A percentile compares a stretch with the other conserved stretches of the same genome.
phyloP scores from a whole-genome alignment of 2,113 vertebrate species.

The Lipophrys pholis region DNA sequence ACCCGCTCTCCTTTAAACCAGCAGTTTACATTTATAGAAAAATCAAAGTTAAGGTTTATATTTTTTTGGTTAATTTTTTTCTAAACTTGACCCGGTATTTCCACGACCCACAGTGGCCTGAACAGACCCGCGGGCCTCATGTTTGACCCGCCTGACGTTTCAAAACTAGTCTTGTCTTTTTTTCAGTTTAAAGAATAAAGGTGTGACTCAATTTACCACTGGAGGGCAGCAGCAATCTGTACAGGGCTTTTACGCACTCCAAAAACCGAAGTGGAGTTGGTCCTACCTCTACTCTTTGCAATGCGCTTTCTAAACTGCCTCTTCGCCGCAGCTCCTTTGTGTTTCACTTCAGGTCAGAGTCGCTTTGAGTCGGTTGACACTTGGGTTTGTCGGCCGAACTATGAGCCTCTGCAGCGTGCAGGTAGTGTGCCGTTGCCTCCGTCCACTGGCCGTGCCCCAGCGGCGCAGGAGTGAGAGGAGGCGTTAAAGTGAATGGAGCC shows the following conservation, averaged over 20 bases:
- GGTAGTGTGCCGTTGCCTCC: slow-evolving; percentile 10
- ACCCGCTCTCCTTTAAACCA: no score
- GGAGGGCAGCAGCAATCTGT: slow-evolving; percentile 50
- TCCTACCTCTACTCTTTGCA: not conserved
- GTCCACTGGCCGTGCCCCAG: slow-evolving; percentile 32
- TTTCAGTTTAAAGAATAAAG: not conserved
- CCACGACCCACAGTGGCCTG: no score
- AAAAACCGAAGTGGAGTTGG: not conserved
- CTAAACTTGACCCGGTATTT: no score
- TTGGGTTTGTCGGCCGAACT: not conserved
- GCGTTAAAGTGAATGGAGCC: slow-evolving; percentile 53
- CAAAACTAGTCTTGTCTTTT: no score
- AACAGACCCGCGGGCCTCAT: no score
- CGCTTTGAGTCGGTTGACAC: not conserved
- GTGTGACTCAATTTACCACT: slow-evolving; percentile 18
- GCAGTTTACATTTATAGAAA: no score
- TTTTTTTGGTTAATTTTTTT: no score
- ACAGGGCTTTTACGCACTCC: not conserved
- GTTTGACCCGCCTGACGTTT: no score
- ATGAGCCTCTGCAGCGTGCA: slow-evolving; percentile 8
- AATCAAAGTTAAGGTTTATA: no score
- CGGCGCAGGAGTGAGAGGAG: slow-evolving; percentile 34
- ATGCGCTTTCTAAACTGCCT: no score
- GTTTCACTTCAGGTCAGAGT: not conserved
- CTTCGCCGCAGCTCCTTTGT: not conserved